A percentile compares a stretch with the other conserved stretches of the same genome.
phyloP scores from a whole-genome alignment of 2,113 vertebrate species.

The Leucopternis melanops region DNA sequence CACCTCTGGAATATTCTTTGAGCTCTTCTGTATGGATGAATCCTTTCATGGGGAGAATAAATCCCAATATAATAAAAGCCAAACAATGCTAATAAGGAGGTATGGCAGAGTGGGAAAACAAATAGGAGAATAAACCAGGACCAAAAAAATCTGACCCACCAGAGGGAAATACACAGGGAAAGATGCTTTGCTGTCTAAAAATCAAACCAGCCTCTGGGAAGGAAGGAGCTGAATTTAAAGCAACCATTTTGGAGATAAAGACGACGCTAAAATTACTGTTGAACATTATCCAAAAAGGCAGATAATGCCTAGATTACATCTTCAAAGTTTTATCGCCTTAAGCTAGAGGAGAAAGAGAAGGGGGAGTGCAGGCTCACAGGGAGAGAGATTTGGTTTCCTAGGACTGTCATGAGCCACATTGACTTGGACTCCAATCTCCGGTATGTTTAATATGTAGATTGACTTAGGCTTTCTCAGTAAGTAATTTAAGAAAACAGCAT shows the following conservation, averaged over 20 bases:
- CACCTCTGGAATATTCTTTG: background rate
- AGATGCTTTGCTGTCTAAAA: background rate
- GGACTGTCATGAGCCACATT: background rate
- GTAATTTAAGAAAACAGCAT: constrained; percentile 38
- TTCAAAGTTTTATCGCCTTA: constrained; percentile 33
- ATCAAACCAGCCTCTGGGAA: background rate
- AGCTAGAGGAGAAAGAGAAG: background rate
- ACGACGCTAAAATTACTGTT: constrained; percentile 11
- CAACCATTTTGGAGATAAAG: constrained; percentile 34
- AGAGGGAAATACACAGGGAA: background rate
- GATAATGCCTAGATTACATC: constrained; percentile 51
- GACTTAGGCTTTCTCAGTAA: background rate
- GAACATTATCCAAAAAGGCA: constrained; percentile 41
- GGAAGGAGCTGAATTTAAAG: constrained; percentile 1
- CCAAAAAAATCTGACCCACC: background rate
- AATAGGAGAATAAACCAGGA: background rate
- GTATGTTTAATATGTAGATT: constrained; percentile 23
- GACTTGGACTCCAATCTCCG: background rate
- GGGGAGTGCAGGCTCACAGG: background rate
- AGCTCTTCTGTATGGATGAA: background rate
- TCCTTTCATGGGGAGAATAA: background rate
- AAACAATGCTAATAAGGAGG: background rate
- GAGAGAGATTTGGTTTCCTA: background rate
- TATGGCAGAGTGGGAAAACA: background rate
- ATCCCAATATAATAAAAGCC: background rate